A percentile compares a stretch with the other conserved stretches of the same genome.
Evolutionary conservation across 2,888 invertebrate species (phyloP).

Genomic region (Bombylius major): DNA sequence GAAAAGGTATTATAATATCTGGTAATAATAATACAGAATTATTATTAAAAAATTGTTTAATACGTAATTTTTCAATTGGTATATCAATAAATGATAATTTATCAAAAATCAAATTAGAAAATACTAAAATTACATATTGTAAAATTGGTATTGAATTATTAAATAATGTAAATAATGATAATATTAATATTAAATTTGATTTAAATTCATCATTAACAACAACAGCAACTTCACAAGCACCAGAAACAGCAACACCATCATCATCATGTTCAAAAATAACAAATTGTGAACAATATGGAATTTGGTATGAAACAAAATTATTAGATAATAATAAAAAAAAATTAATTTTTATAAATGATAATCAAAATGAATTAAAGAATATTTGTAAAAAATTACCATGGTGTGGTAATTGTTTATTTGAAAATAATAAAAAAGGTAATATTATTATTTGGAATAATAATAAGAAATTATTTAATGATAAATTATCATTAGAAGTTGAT

Average conservation of each 20-base stretch:
- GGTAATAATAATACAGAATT: slow-evolving; percentile 32
- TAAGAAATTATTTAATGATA: background rate
- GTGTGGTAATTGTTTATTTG: slow-evolving; percentile 27
- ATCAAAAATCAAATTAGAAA: slow-evolving; percentile 28
- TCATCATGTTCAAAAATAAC: slow-evolving; percentile 28
- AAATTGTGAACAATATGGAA: slow-evolving; percentile 39
- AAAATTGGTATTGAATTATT: slow-evolving; percentile 23
- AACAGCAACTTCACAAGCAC: too few species aligned
- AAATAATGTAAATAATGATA: slow-evolving; percentile 28
- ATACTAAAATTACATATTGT: slow-evolving; percentile 24
- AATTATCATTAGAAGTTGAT: background rate
- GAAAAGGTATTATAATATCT: slow-evolving; percentile 42
- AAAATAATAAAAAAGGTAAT: slow-evolving; percentile 24
- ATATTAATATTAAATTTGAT: slow-evolving; percentile 37
- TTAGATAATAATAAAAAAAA: slow-evolving; percentile 10
- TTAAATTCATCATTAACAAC: slow-evolving; percentile 6
- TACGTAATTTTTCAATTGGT: slow-evolving; percentile 42
- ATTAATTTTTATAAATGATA: background rate
- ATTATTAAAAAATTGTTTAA: slow-evolving; percentile 37
- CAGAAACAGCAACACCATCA: too few species aligned
- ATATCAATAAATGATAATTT: slow-evolving; percentile 35
- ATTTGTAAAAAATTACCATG: slow-evolving; percentile 5
- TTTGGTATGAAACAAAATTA: slow-evolving; percentile 38
- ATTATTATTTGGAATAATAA: slow-evolving; percentile 14
- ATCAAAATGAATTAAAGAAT: background rate